phyloP scores from a whole-genome alignment of 2,888 invertebrate genomes.

The Gnatocerus cornutus region DNA sequence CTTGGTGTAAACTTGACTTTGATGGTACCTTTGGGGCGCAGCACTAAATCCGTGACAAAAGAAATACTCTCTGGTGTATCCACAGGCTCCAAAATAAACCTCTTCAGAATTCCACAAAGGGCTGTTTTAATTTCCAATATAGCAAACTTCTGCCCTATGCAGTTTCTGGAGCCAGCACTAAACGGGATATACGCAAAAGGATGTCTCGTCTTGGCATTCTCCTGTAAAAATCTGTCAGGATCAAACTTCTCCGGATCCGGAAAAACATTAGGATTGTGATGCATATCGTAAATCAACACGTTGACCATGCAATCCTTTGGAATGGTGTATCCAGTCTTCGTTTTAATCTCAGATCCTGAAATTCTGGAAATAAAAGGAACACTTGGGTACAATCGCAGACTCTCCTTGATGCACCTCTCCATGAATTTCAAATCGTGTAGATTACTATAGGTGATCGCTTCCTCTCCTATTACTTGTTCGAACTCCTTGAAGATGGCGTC shows the following conservation, averaged over 20 bases:
- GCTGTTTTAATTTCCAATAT: slow-evolving; percentile 77
- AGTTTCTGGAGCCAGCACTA: slow-evolving; percentile 68
- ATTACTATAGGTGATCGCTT: slow-evolving; percentile 73
- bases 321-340: slow-evolving; percentile 62
- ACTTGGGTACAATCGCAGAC: slow-evolving; percentile 78
- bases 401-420: slow-evolving; percentile 80
- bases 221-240: slow-evolving; percentile 68
- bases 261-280: slow-evolving; percentile 70
- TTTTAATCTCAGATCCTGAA: slow-evolving; percentile 49
- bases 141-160: slow-evolving; percentile 76
- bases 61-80: slow-evolving; percentile 70
- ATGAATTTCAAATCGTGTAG: slow-evolving; percentile 77
- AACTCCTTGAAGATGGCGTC: slow-evolving; percentile 54
- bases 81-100: slow-evolving; percentile 72
- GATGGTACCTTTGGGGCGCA: slow-evolving; percentile 70
- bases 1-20: slow-evolving; percentile 62
- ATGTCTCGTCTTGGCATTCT: slow-evolving; percentile 66
- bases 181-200: slow-evolving; percentile 68
- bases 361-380: slow-evolving; percentile 77
- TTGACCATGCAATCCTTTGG: slow-evolving; percentile 73
- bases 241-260: slow-evolving; percentile 69
- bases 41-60: slow-evolving; percentile 71
- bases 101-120: slow-evolving; percentile 73
- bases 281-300: slow-evolving; percentile 72
- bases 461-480: slow-evolving; percentile 53